These are phyloP conservation scores for Pteruthius melanotis DNA, from an alignment of 2,113 vertebrate genomes.

Conservation along the genomic window DNA sequence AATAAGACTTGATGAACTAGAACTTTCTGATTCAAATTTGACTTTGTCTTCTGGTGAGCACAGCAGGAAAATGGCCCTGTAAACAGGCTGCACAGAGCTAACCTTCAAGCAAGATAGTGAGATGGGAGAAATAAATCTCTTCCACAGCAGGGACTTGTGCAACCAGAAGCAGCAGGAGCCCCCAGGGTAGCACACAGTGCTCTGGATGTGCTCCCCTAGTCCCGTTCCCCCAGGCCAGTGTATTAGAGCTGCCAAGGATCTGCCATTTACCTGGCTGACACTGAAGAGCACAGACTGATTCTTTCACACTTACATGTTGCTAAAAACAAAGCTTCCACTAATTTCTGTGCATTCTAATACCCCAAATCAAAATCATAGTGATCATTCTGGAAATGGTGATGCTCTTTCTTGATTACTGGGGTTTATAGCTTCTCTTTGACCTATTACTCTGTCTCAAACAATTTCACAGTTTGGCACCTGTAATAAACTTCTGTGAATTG, in stretches of 20 bases:
- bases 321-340: neutral
- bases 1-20: neutral
- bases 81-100: neutral
- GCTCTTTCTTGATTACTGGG: neutral
- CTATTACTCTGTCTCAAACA: neutral
- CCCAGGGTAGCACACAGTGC: fast-evolving
- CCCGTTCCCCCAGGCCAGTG: neutral
- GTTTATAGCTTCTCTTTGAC: neutral
- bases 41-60: neutral
- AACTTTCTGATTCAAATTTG: neutral
- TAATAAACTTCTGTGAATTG: neutral
- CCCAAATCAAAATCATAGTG: neutral
- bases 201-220: neutral
- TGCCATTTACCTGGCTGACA: neutral
- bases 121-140: neutral
- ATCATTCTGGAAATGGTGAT: neutral
- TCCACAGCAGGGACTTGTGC: neutral
- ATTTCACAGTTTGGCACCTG: neutral
- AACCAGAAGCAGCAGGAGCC: neutral
- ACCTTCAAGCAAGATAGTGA: neutral
- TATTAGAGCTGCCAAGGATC: neutral
- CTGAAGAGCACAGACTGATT: neutral
- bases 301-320: neutral
- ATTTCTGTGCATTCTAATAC: neutral
- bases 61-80: neutral